These are phyloP conservation scores for Scyliorhinus canicula DNA, from an alignment of 2,797 vertebrate species.

Conservation along the genomic window DNA sequence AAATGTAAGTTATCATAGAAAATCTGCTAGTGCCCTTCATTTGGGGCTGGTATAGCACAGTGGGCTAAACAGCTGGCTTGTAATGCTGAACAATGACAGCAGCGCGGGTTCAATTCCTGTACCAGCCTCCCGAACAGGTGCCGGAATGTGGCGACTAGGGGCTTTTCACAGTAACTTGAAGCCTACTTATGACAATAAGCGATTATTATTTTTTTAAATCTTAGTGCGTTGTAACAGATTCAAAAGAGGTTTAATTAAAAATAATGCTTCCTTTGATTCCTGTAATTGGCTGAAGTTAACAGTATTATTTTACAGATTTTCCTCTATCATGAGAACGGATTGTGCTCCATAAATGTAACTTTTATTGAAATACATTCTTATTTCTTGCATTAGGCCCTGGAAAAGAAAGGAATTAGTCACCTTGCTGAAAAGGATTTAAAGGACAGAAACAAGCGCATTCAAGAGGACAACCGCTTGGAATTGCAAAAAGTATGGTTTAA, in stretches of 20 bases:
- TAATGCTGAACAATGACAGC: no score
- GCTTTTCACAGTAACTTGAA: no score
- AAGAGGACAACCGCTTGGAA: conserved; percentile 94
- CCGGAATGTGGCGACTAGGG: no score
- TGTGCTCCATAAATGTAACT: neutral
- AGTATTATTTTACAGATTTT: neutral
- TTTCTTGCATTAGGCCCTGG: conserved; percentile 67
- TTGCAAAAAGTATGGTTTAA: conserved; percentile 77
- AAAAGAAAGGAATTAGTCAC: conserved; percentile 89
- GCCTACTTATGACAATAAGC: no score
- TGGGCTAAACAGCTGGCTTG: no score
- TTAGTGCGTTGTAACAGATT: neutral
- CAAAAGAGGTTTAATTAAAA: neutral
- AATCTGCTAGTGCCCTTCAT: no score
- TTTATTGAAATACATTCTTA: neutral
- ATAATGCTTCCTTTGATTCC: neutral
- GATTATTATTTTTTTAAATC: no score
- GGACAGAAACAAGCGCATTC: conserved; percentile 89
- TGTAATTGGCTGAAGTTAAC: neutral
- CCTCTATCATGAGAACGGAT: neutral
- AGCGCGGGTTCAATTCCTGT: no score
- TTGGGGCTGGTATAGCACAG: no score
- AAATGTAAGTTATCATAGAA: neutral
- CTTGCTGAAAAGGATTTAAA: conserved; percentile 91
- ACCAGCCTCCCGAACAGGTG: no score